Percentiles rank a stretch among this genome's conserved stretches.
Conservation (phyloP, 2,888 invertebrate species). For the Cataglyphis rosenhaueri region DNA sequence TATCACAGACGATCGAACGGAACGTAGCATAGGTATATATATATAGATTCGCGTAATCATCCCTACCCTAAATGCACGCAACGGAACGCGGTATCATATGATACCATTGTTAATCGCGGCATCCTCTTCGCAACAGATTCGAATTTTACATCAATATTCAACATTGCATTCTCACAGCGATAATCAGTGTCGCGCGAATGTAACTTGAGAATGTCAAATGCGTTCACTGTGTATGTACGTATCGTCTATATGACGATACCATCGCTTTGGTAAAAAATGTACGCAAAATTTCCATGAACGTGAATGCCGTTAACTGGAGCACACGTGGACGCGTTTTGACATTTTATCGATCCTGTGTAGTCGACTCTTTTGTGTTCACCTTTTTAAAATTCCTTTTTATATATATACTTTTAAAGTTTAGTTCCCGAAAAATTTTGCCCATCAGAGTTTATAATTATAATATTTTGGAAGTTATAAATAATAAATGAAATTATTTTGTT, state of each 20-base stretch:
- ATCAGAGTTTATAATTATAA: neutral
- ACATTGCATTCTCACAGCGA: slow-evolving; percentile 32
- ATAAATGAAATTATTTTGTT: neutral
- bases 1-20: slow-evolving; percentile 37
- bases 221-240: neutral
- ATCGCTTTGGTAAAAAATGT: slow-evolving; percentile 24
- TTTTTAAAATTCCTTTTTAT: slow-evolving; percentile 19
- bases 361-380: neutral
- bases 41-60: slow-evolving; percentile 40
- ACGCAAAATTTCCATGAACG: slow-evolving; percentile 23
- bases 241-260: neutral
- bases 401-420: neutral
- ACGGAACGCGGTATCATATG: slow-evolving; percentile 41
- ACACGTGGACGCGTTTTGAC: slow-evolving; percentile 11
- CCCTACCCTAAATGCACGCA: slow-evolving; percentile 32
- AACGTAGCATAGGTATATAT: neutral
- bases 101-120: slow-evolving; percentile 50
- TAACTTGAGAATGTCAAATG: slow-evolving; percentile 54
- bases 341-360: slow-evolving; percentile 21
- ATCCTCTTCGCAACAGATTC: slow-evolving; percentile 51
- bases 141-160: slow-evolving; percentile 57
- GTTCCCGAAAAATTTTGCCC: neutral
- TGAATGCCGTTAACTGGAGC: neutral
- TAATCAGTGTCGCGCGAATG: slow-evolving; percentile 41
- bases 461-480: neutral